phyloP scores from a whole-genome alignment of 1,140 invertebrate genomes.

The Drosophila ogumai region DNA sequence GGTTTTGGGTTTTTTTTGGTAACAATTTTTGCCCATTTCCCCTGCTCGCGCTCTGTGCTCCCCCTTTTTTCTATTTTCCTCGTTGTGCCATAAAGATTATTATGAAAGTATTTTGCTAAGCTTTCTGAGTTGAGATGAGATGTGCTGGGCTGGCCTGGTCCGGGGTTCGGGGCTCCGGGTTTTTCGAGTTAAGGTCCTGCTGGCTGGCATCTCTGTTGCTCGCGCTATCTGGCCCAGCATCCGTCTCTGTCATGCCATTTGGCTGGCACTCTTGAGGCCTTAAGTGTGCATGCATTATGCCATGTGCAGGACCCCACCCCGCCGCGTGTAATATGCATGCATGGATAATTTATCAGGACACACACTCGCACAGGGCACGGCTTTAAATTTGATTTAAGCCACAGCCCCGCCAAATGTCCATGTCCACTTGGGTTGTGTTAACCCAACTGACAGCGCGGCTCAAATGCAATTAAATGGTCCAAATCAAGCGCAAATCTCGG shows the following conservation, averaged over 20 bases:
- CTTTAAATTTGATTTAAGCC: constrained; percentile 62
- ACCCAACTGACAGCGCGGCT: constrained; percentile 32
- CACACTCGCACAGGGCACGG: constrained; percentile 4
- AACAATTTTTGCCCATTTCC: constrained; percentile 39
- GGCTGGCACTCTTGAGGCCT: constrained; percentile 68
- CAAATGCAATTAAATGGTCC: constrained; percentile 53
- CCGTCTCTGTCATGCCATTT: constrained; percentile 72
- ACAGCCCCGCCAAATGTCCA: not conserved
- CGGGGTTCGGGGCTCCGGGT: not conserved
- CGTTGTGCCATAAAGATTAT: constrained; percentile 78
- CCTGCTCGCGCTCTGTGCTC: not conserved
- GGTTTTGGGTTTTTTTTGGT: constrained; percentile 29
- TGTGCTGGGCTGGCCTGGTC: constrained; percentile 6
- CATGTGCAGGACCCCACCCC: constrained; percentile 26
- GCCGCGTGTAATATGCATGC: constrained; percentile 29
- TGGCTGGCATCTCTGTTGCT: constrained; percentile 11
- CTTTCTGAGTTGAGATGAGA: constrained; percentile 52
- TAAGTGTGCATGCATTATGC: constrained; percentile 73
- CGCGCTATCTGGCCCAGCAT: constrained; percentile 53
- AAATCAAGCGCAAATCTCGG: constrained; percentile 35
- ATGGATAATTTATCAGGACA: constrained; percentile 63
- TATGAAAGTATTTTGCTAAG: constrained; percentile 80
- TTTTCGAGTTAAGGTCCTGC: constrained; percentile 9
- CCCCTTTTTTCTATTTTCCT: constrained; percentile 47
- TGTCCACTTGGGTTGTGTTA: constrained; percentile 10